Evolutionary conservation across 2,113 vertebrate species (phyloP).

Genomic region (Lethenteron reissneri): DNA sequence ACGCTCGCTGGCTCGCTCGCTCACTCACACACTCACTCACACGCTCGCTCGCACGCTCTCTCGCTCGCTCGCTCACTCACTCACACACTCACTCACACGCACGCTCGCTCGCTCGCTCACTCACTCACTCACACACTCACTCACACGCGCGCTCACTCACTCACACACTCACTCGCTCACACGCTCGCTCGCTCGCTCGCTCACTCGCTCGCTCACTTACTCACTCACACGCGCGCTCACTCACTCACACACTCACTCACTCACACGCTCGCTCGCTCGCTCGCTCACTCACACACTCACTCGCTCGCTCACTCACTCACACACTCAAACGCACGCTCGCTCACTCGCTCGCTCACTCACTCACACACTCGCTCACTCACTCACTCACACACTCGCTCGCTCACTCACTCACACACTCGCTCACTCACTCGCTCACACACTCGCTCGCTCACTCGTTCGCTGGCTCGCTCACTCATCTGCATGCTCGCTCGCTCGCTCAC

Average conservation of each 20-base stretch:
- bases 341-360: too few relatives aligned
- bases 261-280: background rate
- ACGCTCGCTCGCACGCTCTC: background rate
- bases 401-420: too few relatives aligned
- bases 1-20: background rate
- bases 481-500: too few relatives aligned
- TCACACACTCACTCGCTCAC: background rate
- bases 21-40: background rate
- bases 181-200: background rate
- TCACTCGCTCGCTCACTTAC: background rate
- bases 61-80: background rate
- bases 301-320: background rate
- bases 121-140: too few relatives aligned
- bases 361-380: too few relatives aligned
- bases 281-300: background rate
- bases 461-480: too few relatives aligned
- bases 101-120: background rate
- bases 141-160: background rate
- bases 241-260: background rate
- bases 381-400: too few relatives aligned
- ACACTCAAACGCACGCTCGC: too few relatives aligned
- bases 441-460: too few relatives aligned
- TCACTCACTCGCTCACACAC: too few relatives aligned
- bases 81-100: background rate
- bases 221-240: background rate